These are phyloP conservation scores for Apis cerana DNA, from an alignment of 1,140 invertebrate species.

Conservation along the genomic window DNA sequence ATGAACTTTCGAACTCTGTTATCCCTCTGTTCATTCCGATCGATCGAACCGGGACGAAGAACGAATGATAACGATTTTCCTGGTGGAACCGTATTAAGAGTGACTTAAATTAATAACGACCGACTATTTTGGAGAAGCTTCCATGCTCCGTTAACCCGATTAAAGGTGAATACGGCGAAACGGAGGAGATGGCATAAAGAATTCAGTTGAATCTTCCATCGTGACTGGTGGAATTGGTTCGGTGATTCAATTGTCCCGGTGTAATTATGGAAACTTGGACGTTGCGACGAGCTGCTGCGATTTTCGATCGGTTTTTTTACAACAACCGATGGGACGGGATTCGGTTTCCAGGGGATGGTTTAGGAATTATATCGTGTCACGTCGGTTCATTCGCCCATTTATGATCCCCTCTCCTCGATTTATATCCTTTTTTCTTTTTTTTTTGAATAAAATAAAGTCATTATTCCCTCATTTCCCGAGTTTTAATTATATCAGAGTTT, in stretches of 20 bases:
- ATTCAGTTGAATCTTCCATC: constrained; percentile 67
- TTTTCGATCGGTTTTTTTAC: constrained; percentile 37
- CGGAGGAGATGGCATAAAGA: constrained; percentile 69
- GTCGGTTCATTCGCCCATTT: constrained; percentile 45
- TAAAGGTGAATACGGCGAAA: constrained; percentile 61
- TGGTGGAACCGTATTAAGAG: constrained; percentile 59
- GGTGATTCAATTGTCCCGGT: constrained; percentile 57
- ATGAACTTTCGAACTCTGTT: constrained; percentile 17
- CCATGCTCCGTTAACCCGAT: constrained; percentile 75
- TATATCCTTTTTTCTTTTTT: constrained; percentile 22
- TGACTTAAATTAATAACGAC: constrained; percentile 69
- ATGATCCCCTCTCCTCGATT: constrained; percentile 24
- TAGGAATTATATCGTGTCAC: constrained; percentile 68
- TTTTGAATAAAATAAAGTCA: constrained; percentile 52
- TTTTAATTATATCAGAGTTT: too few species aligned
- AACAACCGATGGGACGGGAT: not conserved
- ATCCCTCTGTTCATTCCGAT: not conserved
- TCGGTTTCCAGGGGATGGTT: too few species aligned
- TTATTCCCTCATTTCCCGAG: not conserved
- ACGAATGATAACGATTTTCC: constrained; percentile 58
- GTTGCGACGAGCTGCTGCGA: constrained; percentile 63
- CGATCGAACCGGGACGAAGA: not conserved
- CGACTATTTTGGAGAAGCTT: constrained; percentile 73
- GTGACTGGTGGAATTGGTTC: constrained; percentile 44
- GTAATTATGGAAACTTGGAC: constrained; percentile 71